Conservation (phyloP, 2,113 vertebrate genomes). For the Pygoscelis adeliae region DNA sequence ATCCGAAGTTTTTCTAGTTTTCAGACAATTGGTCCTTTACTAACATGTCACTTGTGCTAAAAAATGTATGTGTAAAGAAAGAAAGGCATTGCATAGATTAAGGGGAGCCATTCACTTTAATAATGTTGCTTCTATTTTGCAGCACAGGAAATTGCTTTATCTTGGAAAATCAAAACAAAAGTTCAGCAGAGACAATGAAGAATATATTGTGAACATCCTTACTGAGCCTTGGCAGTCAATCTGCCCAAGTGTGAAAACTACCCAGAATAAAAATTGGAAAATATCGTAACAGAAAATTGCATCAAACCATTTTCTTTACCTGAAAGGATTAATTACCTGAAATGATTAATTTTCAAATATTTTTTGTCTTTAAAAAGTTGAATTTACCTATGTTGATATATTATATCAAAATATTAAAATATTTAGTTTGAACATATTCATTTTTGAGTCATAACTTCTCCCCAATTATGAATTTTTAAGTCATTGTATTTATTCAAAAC, state of each 20-base stretch:
- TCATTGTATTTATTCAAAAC: background rate
- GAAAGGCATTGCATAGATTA: background rate
- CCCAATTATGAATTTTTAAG: background rate
- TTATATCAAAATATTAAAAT: background rate
- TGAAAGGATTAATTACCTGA: background rate
- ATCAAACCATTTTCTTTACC: background rate
- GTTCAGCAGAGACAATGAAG: background rate
- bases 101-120: background rate
- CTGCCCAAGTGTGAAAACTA: background rate
- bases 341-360: background rate
- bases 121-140: background rate
- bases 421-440: background rate
- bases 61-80: background rate
- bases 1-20: background rate
- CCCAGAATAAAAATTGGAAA: background rate
- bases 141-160: background rate
- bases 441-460: background rate
- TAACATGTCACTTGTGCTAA: background rate
- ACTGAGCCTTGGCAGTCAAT: background rate
- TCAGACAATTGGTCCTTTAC: background rate
- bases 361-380: background rate
- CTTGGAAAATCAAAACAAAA: background rate
- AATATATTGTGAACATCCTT: background rate
- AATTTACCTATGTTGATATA: background rate
- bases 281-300: fast-evolving